Conservation (phyloP, 2,888 invertebrate genomes). For the Amaurobius ferox region DNA sequence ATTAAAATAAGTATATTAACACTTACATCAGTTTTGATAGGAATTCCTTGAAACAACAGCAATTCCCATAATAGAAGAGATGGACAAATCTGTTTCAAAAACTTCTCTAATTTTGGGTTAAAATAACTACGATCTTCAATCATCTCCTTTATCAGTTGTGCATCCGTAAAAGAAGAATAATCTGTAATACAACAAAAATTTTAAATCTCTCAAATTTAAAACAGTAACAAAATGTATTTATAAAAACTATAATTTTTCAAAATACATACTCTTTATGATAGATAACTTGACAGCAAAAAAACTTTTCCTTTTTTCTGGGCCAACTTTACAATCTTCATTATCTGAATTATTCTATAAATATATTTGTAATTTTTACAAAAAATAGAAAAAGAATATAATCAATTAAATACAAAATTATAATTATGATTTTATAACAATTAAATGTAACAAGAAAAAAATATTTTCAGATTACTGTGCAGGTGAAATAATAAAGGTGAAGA, state of each 20-base stretch:
- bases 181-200: conserved; percentile 27
- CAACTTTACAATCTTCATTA: background rate
- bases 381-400: too few relatives aligned
- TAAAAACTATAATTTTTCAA: background rate
- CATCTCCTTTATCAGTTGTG: conserved; percentile 36
- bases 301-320: background rate
- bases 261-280: background rate
- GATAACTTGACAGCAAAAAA: background rate
- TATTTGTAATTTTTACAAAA: too few relatives aligned
- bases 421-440: too few relatives aligned
- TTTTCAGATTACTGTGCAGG: too few relatives aligned
- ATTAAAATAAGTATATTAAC: too few relatives aligned
- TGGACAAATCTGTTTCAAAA: conserved; percentile 33
- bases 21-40: conserved; percentile 38
- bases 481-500: too few relatives aligned
- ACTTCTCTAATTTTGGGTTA: conserved; percentile 31
- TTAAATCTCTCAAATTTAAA: too few relatives aligned
- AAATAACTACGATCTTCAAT: conserved; percentile 33
- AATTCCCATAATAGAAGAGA: conserved; percentile 55
- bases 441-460: too few relatives aligned
- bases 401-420: too few relatives aligned
- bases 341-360: background rate
- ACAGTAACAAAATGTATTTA: too few relatives aligned
- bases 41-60: conserved; percentile 47
- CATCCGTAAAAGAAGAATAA: conserved; percentile 21